Base-by-base conservation (phyloP, 2,888 invertebrate genomes). In the Lasioglossum morio region DNA sequence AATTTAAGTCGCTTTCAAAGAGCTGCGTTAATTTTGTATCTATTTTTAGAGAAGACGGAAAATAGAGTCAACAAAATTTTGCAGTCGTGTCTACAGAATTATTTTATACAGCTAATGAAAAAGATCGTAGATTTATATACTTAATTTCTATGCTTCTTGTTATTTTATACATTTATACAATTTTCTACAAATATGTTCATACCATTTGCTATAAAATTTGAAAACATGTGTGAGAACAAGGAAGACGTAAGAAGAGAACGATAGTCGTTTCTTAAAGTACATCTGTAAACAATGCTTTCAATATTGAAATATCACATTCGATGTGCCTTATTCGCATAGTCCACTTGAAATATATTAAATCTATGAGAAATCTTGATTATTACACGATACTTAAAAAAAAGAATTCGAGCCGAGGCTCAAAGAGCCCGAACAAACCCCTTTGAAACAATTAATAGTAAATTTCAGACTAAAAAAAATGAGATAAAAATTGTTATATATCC, bases 121-220 rank as follows among this genome's bases (percentile, higher is more conserved):
- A 72, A 72, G 30, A 70, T 37, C 46, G 77, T 16, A 60, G 23
- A 8, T 30, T 57, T 76, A 77, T 82, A 85, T 78, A 89, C 82
- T 81, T 88, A 43, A 88, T 69, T 78, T 81, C 84, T 88, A 89
- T 74, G 53, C 73, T 63, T 78, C 48, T 72, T 74, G 70, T 74
- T 86, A 79, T 83, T 89, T 88, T 90, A 84, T 90, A 90, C 87
- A 90, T 88, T 90, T 90, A 90, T 90, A 90, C 90, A 90, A 82
- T 87, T 86, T 84, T 77, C 81, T 87, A 87, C 87, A 90, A 82
- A 87, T 70, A 87, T 40, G 84, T 87, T 84, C 81, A 90, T 60
- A 81, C 77, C 53, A 75, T 72, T 53, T 34, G 37, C 70, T 75
- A 82, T 82, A 78, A 86, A 86, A 80, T 60, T 70, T 75, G 73